Evolutionary conservation across 2,113 vertebrate species (phyloP), one percentile per base, ranked within the genome.

Genomic region (Archilochus colubris): DNA sequence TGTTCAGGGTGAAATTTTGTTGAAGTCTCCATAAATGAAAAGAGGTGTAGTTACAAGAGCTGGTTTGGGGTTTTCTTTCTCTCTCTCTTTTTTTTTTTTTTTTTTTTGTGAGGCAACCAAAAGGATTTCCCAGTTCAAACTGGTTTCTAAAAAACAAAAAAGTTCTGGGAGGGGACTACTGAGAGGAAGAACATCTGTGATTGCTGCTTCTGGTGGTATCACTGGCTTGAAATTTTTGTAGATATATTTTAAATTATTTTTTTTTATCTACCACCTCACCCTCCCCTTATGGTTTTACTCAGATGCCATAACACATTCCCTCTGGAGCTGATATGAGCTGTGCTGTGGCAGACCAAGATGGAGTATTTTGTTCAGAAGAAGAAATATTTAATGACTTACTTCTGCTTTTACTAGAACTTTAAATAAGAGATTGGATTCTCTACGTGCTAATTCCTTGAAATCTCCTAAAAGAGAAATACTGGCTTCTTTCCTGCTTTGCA

Each of bases 401-500:
- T 85, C 67, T 93, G 40, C 62, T 69, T 94, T 91, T 86, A 86
- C 67, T 79, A 88, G 30, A 86, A 81, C 36, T 30, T 31, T 69
- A 81, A 24, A 25, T 50, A 82, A 82, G 66, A 46, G 28, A 44
- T 50, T 66, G 79, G 53, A 86, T 82, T n/a, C 30, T 91, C 21
- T 75, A 75, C n/a, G 40, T 66, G 48, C 78, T 91, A 86, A 80
- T 44, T 31, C 38, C 43, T 74, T 88, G 36, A 82, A 88, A 75
- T 9, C 7, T 72, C 77, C 77, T 46, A 44, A 66, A 85, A 33
- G 77, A 72, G 13, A 15, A 23, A 44, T 78, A 69, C 1, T 82
- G 61, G 46, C 78, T 89, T 93, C 44, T 89, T 59, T 63, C 63
- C 73, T 36, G 16, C 53, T 66, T 62, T 61, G 51, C 31, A 63